Conservation (phyloP, 2,113 vertebrate genomes). For the Neodon shergylaensis region DNA sequence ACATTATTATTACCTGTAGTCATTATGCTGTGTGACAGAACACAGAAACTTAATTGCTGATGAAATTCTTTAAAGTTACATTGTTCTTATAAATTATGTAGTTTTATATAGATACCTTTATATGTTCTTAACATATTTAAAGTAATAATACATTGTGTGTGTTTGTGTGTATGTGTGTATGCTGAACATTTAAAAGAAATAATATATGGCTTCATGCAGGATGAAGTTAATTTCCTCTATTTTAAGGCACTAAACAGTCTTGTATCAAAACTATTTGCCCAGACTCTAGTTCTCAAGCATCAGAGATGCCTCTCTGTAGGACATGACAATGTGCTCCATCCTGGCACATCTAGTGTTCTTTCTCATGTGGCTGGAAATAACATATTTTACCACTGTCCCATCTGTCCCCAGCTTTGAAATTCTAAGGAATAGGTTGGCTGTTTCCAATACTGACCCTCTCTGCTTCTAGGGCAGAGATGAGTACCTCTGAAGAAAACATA, state of each 20-base stretch:
- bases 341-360: neutral
- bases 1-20: neutral
- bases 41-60: neutral
- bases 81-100: neutral
- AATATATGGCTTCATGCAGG: neutral
- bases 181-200: neutral
- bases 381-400: neutral
- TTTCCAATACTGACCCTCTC: neutral
- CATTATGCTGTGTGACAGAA: no score
- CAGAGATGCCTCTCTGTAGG: neutral
- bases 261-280: neutral
- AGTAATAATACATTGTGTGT: no score
- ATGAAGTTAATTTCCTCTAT: neutral
- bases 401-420: neutral
- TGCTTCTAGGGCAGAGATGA: neutral
- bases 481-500: neutral
- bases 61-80: neutral
- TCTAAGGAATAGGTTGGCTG: neutral
- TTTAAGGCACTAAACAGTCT: neutral
- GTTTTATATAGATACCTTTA: neutral
- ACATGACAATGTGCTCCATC: no score
- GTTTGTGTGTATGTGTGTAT: neutral
- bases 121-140: neutral
- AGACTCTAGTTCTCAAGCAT: neutral
- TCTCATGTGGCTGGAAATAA: neutral